These are phyloP conservation scores for Rhagonycha fulva DNA, from an alignment of 2,888 invertebrate genomes.

Conservation along the genomic window DNA sequence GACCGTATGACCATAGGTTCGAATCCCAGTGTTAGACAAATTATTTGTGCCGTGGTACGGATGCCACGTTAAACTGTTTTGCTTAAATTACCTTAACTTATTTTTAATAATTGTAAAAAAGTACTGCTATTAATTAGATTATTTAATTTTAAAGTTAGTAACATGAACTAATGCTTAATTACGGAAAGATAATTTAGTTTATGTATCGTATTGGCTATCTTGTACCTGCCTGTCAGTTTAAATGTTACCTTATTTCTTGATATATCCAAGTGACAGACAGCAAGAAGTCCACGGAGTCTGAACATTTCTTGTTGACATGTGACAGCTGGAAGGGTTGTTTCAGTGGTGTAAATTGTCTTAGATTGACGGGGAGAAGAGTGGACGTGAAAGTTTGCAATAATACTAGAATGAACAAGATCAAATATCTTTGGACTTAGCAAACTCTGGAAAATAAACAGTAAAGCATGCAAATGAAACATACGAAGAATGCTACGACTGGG, in stretches of 20 bases:
- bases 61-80: too few species aligned
- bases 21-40: too few species aligned
- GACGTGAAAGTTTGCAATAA: conserved; percentile 27
- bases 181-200: neutral
- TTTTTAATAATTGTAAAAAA: too few species aligned
- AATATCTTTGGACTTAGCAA: conserved; percentile 21
- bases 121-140: too few species aligned
- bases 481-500: conserved; percentile 51
- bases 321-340: conserved; percentile 33
- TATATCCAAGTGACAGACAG: conserved; percentile 25
- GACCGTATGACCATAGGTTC: too few species aligned
- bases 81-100: too few species aligned
- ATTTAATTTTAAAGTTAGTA: neutral
- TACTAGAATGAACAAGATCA: conserved; percentile 13
- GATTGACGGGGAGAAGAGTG: conserved; percentile 28
- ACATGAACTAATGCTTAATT: neutral
- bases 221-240: conserved; percentile 25
- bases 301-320: conserved; percentile 31
- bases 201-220: conserved; percentile 18
- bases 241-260: conserved; percentile 27
- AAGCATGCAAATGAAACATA: conserved; percentile 50
- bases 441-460: conserved; percentile 40
- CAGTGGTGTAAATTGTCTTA: conserved; percentile 28
- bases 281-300: conserved; percentile 28
- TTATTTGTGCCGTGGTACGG: too few species aligned